Percentiles rank a stretch among this genome's conserved stretches.
Evolutionary conservation across 2,888 invertebrate genomes (phyloP).

Genomic region (Polylopha cassiicola): DNA sequence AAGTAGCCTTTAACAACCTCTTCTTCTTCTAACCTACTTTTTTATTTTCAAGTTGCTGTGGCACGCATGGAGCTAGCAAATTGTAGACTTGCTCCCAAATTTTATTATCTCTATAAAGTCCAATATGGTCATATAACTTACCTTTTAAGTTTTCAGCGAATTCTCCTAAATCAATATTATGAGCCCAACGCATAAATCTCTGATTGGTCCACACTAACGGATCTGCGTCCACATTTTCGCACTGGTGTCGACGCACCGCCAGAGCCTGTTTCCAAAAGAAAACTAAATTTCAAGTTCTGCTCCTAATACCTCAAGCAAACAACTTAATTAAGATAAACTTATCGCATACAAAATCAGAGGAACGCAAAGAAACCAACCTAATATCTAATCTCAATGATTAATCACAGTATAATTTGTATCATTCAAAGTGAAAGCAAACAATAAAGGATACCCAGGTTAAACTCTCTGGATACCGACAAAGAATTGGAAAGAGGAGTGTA

Average conservation of each 20-base stretch:
- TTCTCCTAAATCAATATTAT: conserved; percentile 94
- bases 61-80: too few relatives aligned
- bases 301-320: too few relatives aligned
- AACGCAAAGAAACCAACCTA: too few relatives aligned
- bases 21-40: too few relatives aligned
- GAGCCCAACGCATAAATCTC: conserved; percentile 94
- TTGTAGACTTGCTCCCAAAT: too few relatives aligned
- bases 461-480: conserved; percentile 37
- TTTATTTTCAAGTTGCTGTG: too few relatives aligned
- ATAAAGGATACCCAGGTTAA: conserved; percentile 42
- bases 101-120: neutral
- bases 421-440: conserved; percentile 29
- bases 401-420: conserved; percentile 12
- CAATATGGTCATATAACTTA: conserved; percentile 41
- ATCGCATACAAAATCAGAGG: too few relatives aligned
- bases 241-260: conserved; percentile 90
- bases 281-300: conserved; percentile 4
- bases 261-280: conserved; percentile 79
- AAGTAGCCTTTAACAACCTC: too few relatives aligned
- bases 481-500: conserved; percentile 32
- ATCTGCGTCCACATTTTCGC: conserved; percentile 92
- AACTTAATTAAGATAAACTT: too few relatives aligned
- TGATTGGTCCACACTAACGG: conserved; percentile 98
- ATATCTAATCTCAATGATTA: too few relatives aligned
- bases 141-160: conserved; percentile 96